Conservation (phyloP, 1,140 invertebrate genomes). For the Thrips palmi region DNA sequence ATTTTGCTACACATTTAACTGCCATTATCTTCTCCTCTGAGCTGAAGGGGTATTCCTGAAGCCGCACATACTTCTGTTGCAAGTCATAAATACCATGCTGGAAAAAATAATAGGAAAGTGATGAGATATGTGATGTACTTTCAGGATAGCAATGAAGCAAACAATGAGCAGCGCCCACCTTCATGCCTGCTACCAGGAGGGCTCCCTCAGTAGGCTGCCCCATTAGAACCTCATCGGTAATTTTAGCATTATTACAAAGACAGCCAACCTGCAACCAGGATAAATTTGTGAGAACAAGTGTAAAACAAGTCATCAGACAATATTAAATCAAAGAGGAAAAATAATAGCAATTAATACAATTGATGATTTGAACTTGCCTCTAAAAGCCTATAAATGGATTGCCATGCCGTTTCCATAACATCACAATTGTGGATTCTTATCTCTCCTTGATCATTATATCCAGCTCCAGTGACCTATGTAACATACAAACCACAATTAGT, state of each 20-base stretch:
- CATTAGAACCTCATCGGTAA: slow-evolving; percentile 65
- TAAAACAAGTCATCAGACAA: slow-evolving; percentile 2
- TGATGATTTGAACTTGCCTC: slow-evolving; percentile 15
- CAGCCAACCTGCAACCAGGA: slow-evolving; percentile 47
- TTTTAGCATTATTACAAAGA: slow-evolving; percentile 92
- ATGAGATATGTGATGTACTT: slow-evolving; percentile 3
- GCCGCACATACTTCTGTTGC: slow-evolving; percentile 58
- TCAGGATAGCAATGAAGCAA: slow-evolving; percentile 2
- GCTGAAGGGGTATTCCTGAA: slow-evolving; percentile 92
- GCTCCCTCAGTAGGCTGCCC: slow-evolving; percentile 98
- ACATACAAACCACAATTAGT: slow-evolving; percentile 11
- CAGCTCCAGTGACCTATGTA: slow-evolving; percentile 57
- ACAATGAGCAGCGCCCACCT: slow-evolving; percentile 30
- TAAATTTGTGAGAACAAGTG: too few species aligned
- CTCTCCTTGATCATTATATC: slow-evolving; percentile 74
- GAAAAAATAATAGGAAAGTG: slow-evolving; percentile 14
- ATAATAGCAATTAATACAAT: neutral
- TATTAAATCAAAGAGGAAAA: slow-evolving; percentile 15
- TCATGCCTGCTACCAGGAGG: slow-evolving; percentile 74
- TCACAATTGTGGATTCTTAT: slow-evolving; percentile 62
- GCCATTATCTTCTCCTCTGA: slow-evolving; percentile 99
- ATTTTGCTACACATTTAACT: slow-evolving; percentile 77
- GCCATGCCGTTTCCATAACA: slow-evolving; percentile 46
- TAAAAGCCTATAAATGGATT: slow-evolving; percentile 35
- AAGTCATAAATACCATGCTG: slow-evolving; percentile 69